phyloP scores from a whole-genome alignment of 2,113 vertebrate species.

The Osmerus mordax region DNA sequence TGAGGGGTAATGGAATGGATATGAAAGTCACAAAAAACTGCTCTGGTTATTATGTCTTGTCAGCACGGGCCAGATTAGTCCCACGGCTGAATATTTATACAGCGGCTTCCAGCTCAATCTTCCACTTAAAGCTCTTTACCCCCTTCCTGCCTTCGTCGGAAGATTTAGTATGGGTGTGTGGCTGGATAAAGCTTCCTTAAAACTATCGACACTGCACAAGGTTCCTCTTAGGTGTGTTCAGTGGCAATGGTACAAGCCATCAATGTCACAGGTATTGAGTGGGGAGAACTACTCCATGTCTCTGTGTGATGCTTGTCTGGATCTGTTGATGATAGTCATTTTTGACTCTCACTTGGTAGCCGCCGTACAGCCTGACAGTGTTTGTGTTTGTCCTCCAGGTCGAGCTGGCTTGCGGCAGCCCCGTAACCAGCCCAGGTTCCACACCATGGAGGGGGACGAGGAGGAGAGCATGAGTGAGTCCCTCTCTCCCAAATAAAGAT shows the following conservation, averaged over 20 bases:
- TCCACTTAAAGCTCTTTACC: constrained; percentile 2
- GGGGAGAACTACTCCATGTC: too few relatives aligned
- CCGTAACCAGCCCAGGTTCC: constrained; percentile 73
- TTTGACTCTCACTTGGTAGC: too few relatives aligned
- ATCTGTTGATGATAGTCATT: too few relatives aligned
- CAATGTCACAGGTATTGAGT: too few relatives aligned
- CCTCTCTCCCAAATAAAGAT: constrained; percentile 20
- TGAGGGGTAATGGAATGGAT: constrained; percentile 68
- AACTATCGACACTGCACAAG: too few relatives aligned
- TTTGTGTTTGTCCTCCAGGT: constrained; percentile 62
- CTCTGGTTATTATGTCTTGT: constrained; percentile 68
- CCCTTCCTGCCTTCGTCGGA: not conserved
- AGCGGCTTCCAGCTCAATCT: constrained; percentile 45
- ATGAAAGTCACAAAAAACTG: constrained; percentile 75
- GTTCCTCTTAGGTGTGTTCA: too few relatives aligned
- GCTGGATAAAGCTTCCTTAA: not conserved
- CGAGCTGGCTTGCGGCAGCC: constrained; percentile 61
- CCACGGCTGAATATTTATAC: constrained; percentile 70
- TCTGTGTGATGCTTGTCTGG: too few relatives aligned
- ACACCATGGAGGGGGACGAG: constrained; percentile 88
- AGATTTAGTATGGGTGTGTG: constrained; percentile 21
- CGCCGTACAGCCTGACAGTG: too few relatives aligned
- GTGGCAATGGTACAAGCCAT: too few relatives aligned
- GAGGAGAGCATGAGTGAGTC: constrained; percentile 98
- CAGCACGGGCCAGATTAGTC: constrained; percentile 65